phyloP scores from a whole-genome alignment of 2,888 invertebrate genomes.

The Pyrocoelia pectoralis region DNA sequence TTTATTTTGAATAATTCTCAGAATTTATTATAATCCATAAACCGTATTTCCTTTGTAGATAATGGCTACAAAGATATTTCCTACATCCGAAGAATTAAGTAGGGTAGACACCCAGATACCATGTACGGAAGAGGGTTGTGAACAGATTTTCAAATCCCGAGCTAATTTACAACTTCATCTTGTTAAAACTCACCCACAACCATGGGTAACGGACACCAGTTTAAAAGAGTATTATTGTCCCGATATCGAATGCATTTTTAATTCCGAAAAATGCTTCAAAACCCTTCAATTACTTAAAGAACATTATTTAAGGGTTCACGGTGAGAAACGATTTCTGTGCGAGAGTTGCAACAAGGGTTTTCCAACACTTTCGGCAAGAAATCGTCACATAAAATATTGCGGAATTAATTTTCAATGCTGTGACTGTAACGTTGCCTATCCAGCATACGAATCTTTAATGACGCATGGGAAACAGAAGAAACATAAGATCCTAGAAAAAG shows the following conservation, averaged over 20 bases:
- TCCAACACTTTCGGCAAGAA: conserved; percentile 61
- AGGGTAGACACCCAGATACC: conserved; percentile 47
- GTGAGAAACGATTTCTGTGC: conserved; percentile 66
- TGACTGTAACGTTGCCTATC: conserved; percentile 54
- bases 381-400: conserved; percentile 68
- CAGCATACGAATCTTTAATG: conserved; percentile 55
- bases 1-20: too few species aligned
- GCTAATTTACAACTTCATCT: conserved; percentile 67
- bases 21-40: too few species aligned
- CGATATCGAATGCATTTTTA: conserved; percentile 63
- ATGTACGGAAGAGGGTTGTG: conserved; percentile 59
- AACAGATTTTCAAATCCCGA: conserved; percentile 61
- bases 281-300: conserved; percentile 69
- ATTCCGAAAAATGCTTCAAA: conserved; percentile 62
- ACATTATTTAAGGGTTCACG: conserved; percentile 77
- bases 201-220: conserved; percentile 43
- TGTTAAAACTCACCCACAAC: conserved; percentile 62
- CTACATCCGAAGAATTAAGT: conserved; percentile 52
- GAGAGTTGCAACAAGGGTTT: conserved; percentile 66
- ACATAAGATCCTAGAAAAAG: conserved; percentile 53
- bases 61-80: conserved; percentile 53
- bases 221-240: conserved; percentile 68
- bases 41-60: too few species aligned
- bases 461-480: conserved; percentile 58
- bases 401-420: conserved; percentile 55